Evolutionary conservation across 1,140 invertebrate species (phyloP), one percentile per base, ranked within the genome.

Genomic region (Conopomorpha cramerella): DNA sequence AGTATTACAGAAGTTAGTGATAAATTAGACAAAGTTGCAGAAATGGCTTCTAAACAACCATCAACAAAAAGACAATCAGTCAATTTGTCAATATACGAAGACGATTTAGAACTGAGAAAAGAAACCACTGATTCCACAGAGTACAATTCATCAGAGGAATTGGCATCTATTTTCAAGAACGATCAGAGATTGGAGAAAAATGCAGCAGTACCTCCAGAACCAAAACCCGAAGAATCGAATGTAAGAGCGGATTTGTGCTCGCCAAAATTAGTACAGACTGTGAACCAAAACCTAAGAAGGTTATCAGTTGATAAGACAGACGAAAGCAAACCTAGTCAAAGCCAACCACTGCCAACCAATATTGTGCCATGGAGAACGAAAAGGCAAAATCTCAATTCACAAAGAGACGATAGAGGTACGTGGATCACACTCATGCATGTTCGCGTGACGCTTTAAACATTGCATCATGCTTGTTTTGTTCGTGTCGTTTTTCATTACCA

Each of bases 141-240:
- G 55, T 83, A 83, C 52, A 83, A 83, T 49, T 83, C 82, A 3
- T 81, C 81, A 42, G 82, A 83, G 51, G 82, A 83, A 49, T 59
- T 83, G 36, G 81, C 82, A 3, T 82, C 81, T 38, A 83, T 83
- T 37, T 83, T 83, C 56, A 77, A 77, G 40, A 43, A 77, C 35
- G 62, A 67, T 16, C n/a, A n/a, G n/a, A n/a, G n/a, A n/a, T n/a
- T n/a, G n/a, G 51, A 54, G 41, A 49, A 48, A 36, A 36, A 35
- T 13, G 62, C 60, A 47, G 36, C 45, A 36, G 16, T 6, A 16
- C 14, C 16, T 8, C n/a, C 29, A 8, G 6, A 37, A 15, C 29
- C 19, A 13, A 38, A 45, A 30, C 30, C 23, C 27, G 29, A 40
- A 3, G 41, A 40, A 30, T 13, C 35, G 3, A 17, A 11, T 30